Conservation (phyloP, 2,888 invertebrate species). For the Phoronis australis region DNA sequence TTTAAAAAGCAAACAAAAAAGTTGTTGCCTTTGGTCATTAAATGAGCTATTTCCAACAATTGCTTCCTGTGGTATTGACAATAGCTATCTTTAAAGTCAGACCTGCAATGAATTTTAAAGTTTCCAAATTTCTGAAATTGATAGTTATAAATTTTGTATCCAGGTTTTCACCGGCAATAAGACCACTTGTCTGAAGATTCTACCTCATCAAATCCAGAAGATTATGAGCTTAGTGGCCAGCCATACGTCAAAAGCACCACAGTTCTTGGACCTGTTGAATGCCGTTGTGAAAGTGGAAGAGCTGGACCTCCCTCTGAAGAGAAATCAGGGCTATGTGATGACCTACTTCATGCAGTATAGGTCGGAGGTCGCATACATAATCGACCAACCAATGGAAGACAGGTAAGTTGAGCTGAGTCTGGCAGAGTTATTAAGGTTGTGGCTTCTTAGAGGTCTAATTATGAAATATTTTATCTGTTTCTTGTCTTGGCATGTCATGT, state of each 20-base stretch:
- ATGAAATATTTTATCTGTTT: too few species aligned
- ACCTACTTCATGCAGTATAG: constrained; percentile 51
- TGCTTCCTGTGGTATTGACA: too few species aligned
- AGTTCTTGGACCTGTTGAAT: constrained; percentile 46
- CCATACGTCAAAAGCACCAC: constrained; percentile 36
- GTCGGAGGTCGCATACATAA: constrained; percentile 39
- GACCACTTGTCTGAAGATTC: constrained; percentile 44
- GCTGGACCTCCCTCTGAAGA: constrained; percentile 46
- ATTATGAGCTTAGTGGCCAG: constrained; percentile 40
- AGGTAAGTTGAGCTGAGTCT: constrained; percentile 25
- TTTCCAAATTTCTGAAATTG: too few species aligned
- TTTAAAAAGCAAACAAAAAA: too few species aligned
- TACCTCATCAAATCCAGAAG: constrained; percentile 40
- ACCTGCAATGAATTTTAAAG: too few species aligned
- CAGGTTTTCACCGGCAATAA: constrained; percentile 50
- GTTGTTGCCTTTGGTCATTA: too few species aligned
- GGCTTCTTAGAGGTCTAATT: too few species aligned
- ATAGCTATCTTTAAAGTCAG: too few species aligned
- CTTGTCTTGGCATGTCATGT: too few species aligned
- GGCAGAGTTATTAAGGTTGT: too few species aligned
- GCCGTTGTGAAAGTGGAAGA: constrained; percentile 49
- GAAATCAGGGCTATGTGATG: constrained; percentile 51
- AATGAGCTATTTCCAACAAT: too few species aligned
- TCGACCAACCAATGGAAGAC: constrained; percentile 33
- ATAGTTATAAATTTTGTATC: constrained; percentile 5